Base-by-base conservation (phyloP, 1,140 invertebrate genomes). In the Anastatus disparis region DNA sequence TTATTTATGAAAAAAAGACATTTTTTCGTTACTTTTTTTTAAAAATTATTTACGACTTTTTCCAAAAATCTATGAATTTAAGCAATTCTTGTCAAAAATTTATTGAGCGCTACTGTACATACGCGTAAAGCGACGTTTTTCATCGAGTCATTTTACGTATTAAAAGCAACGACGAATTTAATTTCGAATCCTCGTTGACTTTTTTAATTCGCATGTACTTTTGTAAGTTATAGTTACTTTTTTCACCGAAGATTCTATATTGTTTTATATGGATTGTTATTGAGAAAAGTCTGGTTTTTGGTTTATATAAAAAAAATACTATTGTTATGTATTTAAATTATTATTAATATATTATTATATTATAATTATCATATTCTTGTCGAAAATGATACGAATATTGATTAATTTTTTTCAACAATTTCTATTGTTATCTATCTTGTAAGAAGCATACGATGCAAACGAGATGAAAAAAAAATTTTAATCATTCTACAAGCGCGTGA, bases 261-360 rank as follows among this genome's bases (percentile, higher is more conserved):
- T 71, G 62, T 71, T 71, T 71, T 61, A 71, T 22, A 71, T 56
- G 20, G 35, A 71, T 53, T 66, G 70, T 71, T 66, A 61, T 65
- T 26, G 10, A 65, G 22, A 55, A 65, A 71, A 65, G 55, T 64
- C 44, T 71, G 70, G 62, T 71, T 71, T 65, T 64, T 58, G 50
- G 50, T 70, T 70, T 46, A 63, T 56, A 58, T n/a, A n/a, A n/a
- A 63, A 38, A 71, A 42, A 66, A 65, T 63, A 63, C 48, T 63
- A 56, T 70, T 70, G 68, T 70, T 70, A 22, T 35, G 17, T 62
- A 70, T 53, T 70, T 48, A 48, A 70, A 70, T 64, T 71, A 71
- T 63, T 61, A 61, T 62, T 64, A 44, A 59, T 67, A 48, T 67
- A 63, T 69, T 52, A 61, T 42, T 52, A 67, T 22, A 44, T 27